These are phyloP conservation scores for Helobdella robusta DNA, from an alignment of 2,888 invertebrate genomes.

Conservation along the genomic window DNA sequence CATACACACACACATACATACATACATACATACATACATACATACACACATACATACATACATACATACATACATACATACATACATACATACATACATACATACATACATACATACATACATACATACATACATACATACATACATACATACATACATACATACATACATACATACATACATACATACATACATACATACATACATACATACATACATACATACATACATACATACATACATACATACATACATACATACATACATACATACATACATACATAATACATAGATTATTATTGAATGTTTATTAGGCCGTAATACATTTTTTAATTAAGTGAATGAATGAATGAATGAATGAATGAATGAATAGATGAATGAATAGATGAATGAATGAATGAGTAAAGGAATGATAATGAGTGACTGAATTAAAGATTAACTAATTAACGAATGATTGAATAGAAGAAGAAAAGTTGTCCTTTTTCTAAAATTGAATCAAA, in stretches of 20 bases:
- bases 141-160: slow-evolving; percentile 1
- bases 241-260: slow-evolving; percentile 1
- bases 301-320: slow-evolving; percentile 1
- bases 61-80: background rate
- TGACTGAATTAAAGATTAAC: no score
- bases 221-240: slow-evolving; percentile 1
- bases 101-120: background rate
- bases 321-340: no score
- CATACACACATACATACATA: background rate
- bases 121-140: background rate
- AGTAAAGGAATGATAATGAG: no score
- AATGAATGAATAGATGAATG: no score
- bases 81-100: background rate
- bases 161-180: background rate
- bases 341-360: no score
- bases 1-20: slow-evolving; percentile 3
- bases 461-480: no score
- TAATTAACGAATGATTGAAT: no score
- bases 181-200: background rate
- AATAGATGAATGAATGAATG: no score
- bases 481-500: no score
- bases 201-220: slow-evolving; percentile 1
- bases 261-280: background rate
- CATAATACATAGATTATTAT: no score
- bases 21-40: slow-evolving; percentile 2